Evolutionary conservation across 1,140 invertebrate species (phyloP).

Genomic region (Campoletis sonorensis): DNA sequence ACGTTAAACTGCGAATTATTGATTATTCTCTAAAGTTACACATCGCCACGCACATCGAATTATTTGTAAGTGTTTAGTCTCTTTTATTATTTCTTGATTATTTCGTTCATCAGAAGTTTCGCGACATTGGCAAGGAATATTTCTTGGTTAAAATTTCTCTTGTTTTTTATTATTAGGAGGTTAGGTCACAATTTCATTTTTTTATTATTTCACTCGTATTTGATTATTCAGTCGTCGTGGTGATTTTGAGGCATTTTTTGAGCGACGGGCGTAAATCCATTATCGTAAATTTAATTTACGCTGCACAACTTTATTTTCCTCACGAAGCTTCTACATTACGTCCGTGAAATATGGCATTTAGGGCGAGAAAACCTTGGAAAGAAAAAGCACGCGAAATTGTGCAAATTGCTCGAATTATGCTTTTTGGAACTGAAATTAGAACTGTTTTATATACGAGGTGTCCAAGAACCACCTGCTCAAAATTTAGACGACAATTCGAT

Average conservation of each 20-base stretch:
- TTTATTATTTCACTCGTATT: not conserved
- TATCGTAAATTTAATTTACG: too few relatives aligned
- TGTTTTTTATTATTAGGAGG: not conserved
- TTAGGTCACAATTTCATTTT: too few relatives aligned
- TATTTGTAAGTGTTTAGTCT: constrained; percentile 4
- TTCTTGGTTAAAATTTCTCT: not conserved
- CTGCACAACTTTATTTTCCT: not conserved
- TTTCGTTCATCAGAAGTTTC: not conserved
- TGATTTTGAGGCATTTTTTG: constrained; percentile 3
- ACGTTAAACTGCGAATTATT: not conserved
- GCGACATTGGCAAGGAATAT: constrained; percentile 18
- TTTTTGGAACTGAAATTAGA: too few relatives aligned
- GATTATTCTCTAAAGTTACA: constrained; percentile 2
- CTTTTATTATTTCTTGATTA: constrained; percentile 1
- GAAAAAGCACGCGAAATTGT: not conserved
- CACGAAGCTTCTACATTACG: not conserved
- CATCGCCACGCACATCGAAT: constrained; percentile 8
- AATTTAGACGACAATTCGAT: too few relatives aligned
- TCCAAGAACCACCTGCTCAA: too few relatives aligned
- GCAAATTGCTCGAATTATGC: not conserved
- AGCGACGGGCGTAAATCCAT: constrained; percentile 23
- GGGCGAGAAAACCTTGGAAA: not conserved
- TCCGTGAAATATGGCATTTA: not conserved
- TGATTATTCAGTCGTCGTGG: not conserved
- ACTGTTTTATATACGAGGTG: too few relatives aligned